phyloP scores from a whole-genome alignment of 2,888 invertebrate genomes.

The Synanthedon myopaeformis region DNA sequence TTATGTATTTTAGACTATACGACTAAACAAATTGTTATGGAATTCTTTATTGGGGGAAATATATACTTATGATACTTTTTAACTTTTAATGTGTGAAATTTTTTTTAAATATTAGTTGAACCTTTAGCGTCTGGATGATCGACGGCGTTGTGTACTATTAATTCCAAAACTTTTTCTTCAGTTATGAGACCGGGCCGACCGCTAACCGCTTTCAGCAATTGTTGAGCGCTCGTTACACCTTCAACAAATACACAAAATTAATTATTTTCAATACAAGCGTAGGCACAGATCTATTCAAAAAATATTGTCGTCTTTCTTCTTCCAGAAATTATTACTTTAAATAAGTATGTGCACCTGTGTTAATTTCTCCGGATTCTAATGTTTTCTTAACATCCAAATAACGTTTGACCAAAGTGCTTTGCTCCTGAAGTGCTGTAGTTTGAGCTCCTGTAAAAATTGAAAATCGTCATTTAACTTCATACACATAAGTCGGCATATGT shows the following conservation, averaged over 20 bases:
- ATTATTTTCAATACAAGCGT: no score
- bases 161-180: slow-evolving; percentile 46
- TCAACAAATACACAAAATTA: neutral
- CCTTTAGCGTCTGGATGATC: slow-evolving; percentile 41
- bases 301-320: neutral
- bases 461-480: no score
- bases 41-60: neutral
- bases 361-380: slow-evolving; percentile 66
- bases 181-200: slow-evolving; percentile 46
- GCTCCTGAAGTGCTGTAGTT: slow-evolving; percentile 64
- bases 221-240: slow-evolving; percentile 52
- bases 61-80: neutral
- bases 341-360: slow-evolving; percentile 26
- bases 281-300: neutral
- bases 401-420: slow-evolving; percentile 65
- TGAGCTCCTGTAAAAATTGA: slow-evolving; percentile 33
- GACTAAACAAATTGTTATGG: no score
- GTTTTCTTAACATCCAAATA: slow-evolving; percentile 69
- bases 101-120: slow-evolving; percentile 14
- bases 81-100: no score
- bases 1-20: no score
- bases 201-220: slow-evolving; percentile 39
- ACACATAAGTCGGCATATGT: no score
- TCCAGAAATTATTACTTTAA: no score
- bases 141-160: slow-evolving; percentile 41